Evolutionary conservation across 1,140 invertebrate genomes (phyloP).

Genomic region (Pseudomyrmex flavicornis): DNA sequence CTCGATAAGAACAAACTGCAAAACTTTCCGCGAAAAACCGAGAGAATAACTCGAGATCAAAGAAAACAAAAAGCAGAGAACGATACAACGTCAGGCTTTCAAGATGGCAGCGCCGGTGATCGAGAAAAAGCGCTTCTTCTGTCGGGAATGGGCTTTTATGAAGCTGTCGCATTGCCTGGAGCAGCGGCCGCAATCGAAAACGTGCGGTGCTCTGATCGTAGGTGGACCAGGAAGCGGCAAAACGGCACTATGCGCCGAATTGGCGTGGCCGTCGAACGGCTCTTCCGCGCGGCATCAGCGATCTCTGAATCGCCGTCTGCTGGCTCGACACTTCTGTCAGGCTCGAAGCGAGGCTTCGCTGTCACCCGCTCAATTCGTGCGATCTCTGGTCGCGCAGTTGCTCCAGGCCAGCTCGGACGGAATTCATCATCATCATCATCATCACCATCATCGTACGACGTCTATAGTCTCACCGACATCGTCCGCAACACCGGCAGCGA

Average conservation of each 20-base stretch:
- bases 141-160: conserved; percentile 97
- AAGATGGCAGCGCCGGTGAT: conserved; percentile 84
- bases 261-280: conserved; percentile 90
- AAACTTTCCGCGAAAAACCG: neutral
- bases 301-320: conserved; percentile 90
- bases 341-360: conserved; percentile 86
- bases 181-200: conserved; percentile 90
- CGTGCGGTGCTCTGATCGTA: conserved; percentile 93
- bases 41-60: neutral
- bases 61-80: neutral
- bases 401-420: conserved; percentile 82
- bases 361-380: conserved; percentile 93
- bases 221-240: conserved; percentile 96
- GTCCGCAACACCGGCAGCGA: conserved; percentile 20
- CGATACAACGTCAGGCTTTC: neutral
- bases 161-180: conserved; percentile 97
- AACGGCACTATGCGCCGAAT: conserved; percentile 93
- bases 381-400: conserved; percentile 92
- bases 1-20: conserved; percentile 3
- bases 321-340: conserved; percentile 94
- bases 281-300: conserved; percentile 89
- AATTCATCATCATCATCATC: conserved; percentile 64
- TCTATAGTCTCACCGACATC: conserved; percentile 58
- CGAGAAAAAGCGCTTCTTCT: conserved; percentile 90
- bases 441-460: conserved; percentile 67